These are phyloP conservation scores for Anas georgica DNA, from an alignment of 2,797 vertebrate genomes.

Conservation along the genomic window DNA sequence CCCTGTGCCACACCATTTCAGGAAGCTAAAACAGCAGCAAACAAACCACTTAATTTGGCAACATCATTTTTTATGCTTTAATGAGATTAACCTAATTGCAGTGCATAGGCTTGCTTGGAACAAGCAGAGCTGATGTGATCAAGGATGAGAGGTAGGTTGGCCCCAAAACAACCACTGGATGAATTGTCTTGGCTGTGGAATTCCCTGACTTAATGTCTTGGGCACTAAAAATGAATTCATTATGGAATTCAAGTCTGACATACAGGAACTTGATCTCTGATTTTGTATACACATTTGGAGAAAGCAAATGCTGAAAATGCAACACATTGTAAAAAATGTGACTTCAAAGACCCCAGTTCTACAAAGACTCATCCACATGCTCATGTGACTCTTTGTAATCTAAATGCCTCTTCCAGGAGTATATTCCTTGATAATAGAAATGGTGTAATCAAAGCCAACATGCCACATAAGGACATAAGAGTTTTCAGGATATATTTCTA, in stretches of 20 bases:
- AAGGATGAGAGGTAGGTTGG: neutral
- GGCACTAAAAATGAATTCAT: neutral
- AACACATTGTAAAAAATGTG: neutral
- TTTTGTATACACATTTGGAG: neutral
- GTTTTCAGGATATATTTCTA: neutral
- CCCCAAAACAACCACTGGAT: neutral
- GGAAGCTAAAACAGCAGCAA: neutral
- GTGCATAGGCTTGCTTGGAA: neutral
- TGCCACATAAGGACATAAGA: neutral
- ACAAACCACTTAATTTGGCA: accelerated
- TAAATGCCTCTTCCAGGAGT: neutral
- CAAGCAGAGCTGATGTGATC: neutral
- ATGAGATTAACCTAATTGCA: neutral
- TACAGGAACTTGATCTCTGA: neutral
- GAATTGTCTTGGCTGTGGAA: neutral
- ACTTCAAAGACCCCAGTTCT: neutral
- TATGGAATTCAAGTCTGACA: neutral
- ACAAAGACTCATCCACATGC: neutral
- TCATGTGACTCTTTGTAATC: neutral
- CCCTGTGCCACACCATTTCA: neutral
- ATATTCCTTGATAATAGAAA: neutral
- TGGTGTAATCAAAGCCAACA: neutral
- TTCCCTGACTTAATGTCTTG: neutral
- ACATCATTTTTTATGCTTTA: neutral
- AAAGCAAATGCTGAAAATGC: neutral